Percentiles rank a stretch among this genome's conserved stretches.
Evolutionary conservation across 2,113 vertebrate genomes (phyloP).

Genomic region (Poecile atricapillus): DNA sequence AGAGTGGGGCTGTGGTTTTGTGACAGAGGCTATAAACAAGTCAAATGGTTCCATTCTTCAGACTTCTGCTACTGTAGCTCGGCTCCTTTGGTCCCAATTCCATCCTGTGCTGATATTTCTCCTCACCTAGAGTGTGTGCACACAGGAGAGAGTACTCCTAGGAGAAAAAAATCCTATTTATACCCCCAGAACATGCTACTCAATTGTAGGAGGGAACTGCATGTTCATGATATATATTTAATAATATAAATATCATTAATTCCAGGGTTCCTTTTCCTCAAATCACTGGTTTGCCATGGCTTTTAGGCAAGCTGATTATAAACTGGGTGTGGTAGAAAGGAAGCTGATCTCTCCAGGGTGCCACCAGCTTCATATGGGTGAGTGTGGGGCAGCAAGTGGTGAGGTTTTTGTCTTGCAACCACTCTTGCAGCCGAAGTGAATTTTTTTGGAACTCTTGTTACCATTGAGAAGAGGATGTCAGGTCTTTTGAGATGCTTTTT

Average conservation of each 20-base stretch:
- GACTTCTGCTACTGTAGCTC: neutral
- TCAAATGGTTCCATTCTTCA: neutral
- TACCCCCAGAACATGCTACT: neutral
- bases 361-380: neutral
- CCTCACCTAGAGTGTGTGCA: too few species aligned
- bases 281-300: neutral
- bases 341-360: neutral
- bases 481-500: neutral
- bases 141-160: neutral
- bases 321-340: neutral
- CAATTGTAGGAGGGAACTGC: neutral
- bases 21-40: neutral
- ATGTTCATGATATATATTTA: neutral
- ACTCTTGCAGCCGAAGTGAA: neutral
- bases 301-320: neutral
- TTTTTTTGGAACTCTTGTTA: neutral
- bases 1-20: neutral
- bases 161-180: neutral
- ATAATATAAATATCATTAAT: neutral
- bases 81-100: neutral
- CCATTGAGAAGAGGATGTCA: neutral
- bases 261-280: neutral
- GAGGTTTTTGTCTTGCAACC: rapidly evolving
- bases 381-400: neutral
- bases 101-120: neutral